Evolutionary conservation across 2,888 invertebrate species (phyloP), one percentile per base, ranked within the genome.

Genomic region (Parapristionchus giblindavisi): DNA sequence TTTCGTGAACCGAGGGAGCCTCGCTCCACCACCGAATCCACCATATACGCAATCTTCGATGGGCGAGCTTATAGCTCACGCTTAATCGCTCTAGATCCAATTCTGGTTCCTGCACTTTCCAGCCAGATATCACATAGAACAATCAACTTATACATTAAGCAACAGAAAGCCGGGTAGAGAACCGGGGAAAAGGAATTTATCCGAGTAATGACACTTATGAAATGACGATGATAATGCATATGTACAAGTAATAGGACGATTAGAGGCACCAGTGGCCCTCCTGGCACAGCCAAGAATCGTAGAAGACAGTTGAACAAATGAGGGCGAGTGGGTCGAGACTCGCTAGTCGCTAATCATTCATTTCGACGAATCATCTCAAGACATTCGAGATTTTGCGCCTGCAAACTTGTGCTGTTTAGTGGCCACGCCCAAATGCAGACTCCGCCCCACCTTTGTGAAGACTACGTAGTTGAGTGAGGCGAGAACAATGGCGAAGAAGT

Each of bases 1-100:
- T 56, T 40, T 24, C 54, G 70, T n/a, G 70, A 71, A n/a, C 70
- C 70, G 29, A 71, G 27, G 14, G 68, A 68, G 27, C 68, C 68
- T 68, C n/a, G n/a, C n/a, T n/a, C n/a, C n/a, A n/a, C 14, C 11
- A 48, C 21, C 48, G 21, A 48, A 48, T 14, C 21, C 14, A 11
- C 21, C 48, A 48, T 48, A 48, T 14, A 48, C 21, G 14, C 21
- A 48, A 48, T 21, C 11, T 48, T 48, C n/a, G n/a, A n/a, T n/a
- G n/a, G n/a, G n/a, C n/a, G n/a, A n/a, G n/a, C n/a, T n/a, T n/a
- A n/a, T n/a, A 43, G 43, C 8, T 43, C 43, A 14, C 17, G 43
- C 43, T 8, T 17, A 17, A n/a, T n/a, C 43, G 43, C 43, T 17
- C 43, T 43, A 8, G 8, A 43, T 43, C 43, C 17, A 14, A 43